Conservation (phyloP, 2,113 vertebrate species). For the Hoplias malabaricus region DNA sequence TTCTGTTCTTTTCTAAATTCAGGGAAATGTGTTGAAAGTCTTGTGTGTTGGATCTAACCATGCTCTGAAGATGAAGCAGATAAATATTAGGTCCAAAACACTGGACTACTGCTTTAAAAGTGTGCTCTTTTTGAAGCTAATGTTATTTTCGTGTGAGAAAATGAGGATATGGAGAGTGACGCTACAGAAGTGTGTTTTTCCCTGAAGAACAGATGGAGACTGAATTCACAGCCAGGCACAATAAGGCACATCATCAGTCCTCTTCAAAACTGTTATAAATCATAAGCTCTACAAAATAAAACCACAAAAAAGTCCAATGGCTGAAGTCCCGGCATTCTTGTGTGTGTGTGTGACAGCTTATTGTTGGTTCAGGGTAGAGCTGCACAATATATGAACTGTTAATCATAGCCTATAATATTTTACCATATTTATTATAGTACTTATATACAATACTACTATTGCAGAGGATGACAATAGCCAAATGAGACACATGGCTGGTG, state of each 20-base stretch:
- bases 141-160: neutral
- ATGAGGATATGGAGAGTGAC: neutral
- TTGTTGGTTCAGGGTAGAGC: neutral
- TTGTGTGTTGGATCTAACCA: too few relatives aligned
- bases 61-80: neutral
- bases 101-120: neutral
- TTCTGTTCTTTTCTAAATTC: too few relatives aligned
- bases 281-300: conserved; percentile 29
- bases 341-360: conserved; percentile 13
- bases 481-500: too few relatives aligned
- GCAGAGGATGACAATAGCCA: too few relatives aligned
- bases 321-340: neutral
- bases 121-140: neutral
- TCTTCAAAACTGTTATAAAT: neutral
- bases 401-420: too few relatives aligned
- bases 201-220: conserved; percentile 42
- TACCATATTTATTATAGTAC: too few relatives aligned
- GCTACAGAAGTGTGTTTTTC: neutral
- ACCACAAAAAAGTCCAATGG: conserved; percentile 29
- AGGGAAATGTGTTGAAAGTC: too few relatives aligned
- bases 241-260: conserved; percentile 47
- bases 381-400: neutral
- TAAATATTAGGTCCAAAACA: neutral
- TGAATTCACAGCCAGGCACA: conserved; percentile 21
- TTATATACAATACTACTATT: too few relatives aligned